Evolutionary conservation across 2,888 invertebrate genomes (phyloP).

Genomic region (Thelaira solivaga): DNA sequence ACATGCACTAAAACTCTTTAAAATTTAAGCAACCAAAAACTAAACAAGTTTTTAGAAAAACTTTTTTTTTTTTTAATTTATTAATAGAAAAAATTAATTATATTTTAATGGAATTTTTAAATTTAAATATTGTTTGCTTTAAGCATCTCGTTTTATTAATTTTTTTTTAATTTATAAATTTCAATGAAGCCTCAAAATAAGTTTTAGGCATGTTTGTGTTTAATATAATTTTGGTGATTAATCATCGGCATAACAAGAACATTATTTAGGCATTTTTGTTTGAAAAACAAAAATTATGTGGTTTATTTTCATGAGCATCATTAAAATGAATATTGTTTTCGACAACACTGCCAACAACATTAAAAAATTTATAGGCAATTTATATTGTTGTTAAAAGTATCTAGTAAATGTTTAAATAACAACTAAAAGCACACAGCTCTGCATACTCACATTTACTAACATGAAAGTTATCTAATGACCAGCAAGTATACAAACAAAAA

Average conservation of each 20-base stretch:
- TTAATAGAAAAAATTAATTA: no score
- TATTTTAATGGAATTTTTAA: no score
- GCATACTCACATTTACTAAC: neutral
- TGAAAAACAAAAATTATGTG: neutral
- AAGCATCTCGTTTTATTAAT: no score
- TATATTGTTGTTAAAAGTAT: conserved; percentile 49
- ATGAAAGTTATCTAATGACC: neutral
- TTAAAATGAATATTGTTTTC: conserved; percentile 36
- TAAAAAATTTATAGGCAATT: conserved; percentile 50
- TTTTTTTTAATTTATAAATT: no score
- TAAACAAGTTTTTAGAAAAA: neutral
- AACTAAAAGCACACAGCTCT: neutral
- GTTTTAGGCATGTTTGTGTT: no score
- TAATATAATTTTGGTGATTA: conserved; percentile 23
- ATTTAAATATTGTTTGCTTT: no score
- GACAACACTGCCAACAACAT: conserved; percentile 37
- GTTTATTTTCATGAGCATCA: conserved; percentile 24
- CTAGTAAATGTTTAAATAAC: conserved; percentile 16
- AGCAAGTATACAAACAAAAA: conserved; percentile 13
- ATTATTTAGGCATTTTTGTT: no score
- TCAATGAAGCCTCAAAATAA: no score
- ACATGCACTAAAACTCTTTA: neutral
- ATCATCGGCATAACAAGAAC: no score
- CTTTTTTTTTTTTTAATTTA: no score
- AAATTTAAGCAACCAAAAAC: neutral